phyloP scores from a whole-genome alignment of 1,140 invertebrate genomes.

The Drosophila malerkotliana region DNA sequence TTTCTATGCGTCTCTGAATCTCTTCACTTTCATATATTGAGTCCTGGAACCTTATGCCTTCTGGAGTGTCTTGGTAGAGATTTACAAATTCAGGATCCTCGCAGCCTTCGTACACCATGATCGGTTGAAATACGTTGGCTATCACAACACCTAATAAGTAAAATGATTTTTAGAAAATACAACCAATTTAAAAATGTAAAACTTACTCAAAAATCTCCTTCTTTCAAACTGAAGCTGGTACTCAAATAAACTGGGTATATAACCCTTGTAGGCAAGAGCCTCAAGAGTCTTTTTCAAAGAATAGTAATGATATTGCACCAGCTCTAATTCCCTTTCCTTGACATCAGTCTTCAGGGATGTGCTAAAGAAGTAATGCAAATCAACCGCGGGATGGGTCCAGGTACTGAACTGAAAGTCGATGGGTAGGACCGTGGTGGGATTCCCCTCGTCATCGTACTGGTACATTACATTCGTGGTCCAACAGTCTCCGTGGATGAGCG shows the following conservation, averaged over 20 bases:
- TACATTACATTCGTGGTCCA: slow-evolving; percentile 89
- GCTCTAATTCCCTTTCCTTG: slow-evolving; percentile 25
- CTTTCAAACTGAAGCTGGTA: slow-evolving; percentile 62
- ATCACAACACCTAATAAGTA: slow-evolving; percentile 26
- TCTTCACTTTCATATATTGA: slow-evolving; percentile 39
- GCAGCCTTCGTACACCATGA: slow-evolving; percentile 54
- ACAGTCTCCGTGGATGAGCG: slow-evolving; percentile 87
- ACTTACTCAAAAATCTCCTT: slow-evolving; percentile 62
- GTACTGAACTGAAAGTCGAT: slow-evolving; percentile 74
- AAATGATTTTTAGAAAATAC: background rate
- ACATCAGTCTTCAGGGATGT: slow-evolving; percentile 57
- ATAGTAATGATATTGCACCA: slow-evolving; percentile 70
- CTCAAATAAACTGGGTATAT: slow-evolving; percentile 60
- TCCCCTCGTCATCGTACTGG: slow-evolving; percentile 82
- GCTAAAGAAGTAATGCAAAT: slow-evolving; percentile 75
- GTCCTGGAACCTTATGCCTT: slow-evolving; percentile 51
- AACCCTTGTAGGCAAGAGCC: slow-evolving; percentile 43
- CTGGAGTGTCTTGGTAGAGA: slow-evolving; percentile 40
- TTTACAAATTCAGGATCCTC: slow-evolving; percentile 47
- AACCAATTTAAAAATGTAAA: background rate
- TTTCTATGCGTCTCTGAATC: slow-evolving; percentile 34
- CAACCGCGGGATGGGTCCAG: slow-evolving; percentile 54
- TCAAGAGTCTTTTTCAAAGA: slow-evolving; percentile 38
- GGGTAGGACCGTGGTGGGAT: slow-evolving; percentile 82
- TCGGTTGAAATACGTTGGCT: slow-evolving; percentile 35